Base-by-base conservation (phyloP, 2,888 invertebrate genomes). In the Dynastes grantii region DNA sequence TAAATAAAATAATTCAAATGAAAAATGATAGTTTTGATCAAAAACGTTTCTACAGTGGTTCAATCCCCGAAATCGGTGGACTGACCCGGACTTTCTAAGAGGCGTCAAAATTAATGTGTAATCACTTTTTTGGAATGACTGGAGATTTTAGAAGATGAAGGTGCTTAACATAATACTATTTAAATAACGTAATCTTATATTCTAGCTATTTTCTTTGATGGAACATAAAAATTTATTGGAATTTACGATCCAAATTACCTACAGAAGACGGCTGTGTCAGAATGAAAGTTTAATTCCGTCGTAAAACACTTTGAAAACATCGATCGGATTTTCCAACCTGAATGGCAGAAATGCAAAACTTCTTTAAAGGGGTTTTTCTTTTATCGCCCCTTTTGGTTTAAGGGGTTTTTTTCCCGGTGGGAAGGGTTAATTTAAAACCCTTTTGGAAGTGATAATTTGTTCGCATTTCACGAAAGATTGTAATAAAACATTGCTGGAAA, bases 321-420 rank as follows among this genome's bases (percentile, higher is more conserved):
- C 29, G 61, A 61, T 61, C 29, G 27, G 58, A 9, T 61, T 61
- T 61, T 27, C 11, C 27, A 61, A 61, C 61, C 27, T 29, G 29
- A 29, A 61, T 8, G 2, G 45, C 67, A 16, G 40, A 45, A 67
- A 67, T 67, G 67, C 67, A 67, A 67, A 67, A 45, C 22, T 22
- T 45, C 40, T 49, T 45, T 67, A 40, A n/a, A n/a, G n/a, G 22
- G 16, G 61, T 61, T 61, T 49, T 67, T 27, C 22, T 22, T 45
- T 67, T 45, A 22, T 22, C 45, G 45, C 37, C n/a, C n/a, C n/a
- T n/a, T n/a, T n/a, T n/a, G n/a, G n/a, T n/a, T n/a, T n/a, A n/a
- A n/a, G n/a, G n/a, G n/a, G n/a, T n/a, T n/a, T n/a, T n/a, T n/a
- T n/a, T n/a, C n/a, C n/a, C n/a, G n/a, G n/a, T n/a, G n/a, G n/a